Conservation (phyloP, 2,888 invertebrate species). For the Lasioglossum oenotherae region DNA sequence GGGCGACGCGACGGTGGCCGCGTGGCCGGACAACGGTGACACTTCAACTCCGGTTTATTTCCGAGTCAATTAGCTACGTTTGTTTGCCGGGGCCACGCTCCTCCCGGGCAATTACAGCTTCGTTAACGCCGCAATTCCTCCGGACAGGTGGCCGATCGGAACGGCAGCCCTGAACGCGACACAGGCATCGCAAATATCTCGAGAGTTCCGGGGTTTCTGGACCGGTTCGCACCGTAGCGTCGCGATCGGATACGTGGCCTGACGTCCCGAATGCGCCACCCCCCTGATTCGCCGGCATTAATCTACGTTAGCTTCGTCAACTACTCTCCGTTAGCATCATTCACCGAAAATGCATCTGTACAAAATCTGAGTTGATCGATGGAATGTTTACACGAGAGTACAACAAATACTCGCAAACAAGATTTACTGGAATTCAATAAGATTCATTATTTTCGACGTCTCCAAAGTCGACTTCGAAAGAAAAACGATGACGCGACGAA, state of each 20-base stretch:
- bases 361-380: neutral
- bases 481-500: neutral
- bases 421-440: too few relatives aligned
- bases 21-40: conserved; percentile 29
- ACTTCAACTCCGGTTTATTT: conserved; percentile 78
- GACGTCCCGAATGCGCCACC: neutral
- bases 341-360: neutral
- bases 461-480: too few relatives aligned
- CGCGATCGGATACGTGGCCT: neutral
- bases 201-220: conserved; percentile 39
- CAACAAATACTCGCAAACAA: too few relatives aligned
- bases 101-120: conserved; percentile 81
- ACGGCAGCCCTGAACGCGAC: conserved; percentile 43
- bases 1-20: conserved; percentile 58
- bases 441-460: too few relatives aligned
- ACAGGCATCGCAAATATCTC: conserved; percentile 38
- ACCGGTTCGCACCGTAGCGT: neutral
- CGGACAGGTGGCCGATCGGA: conserved; percentile 81
- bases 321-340: neutral
- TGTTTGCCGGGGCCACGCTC: conserved; percentile 79
- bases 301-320: neutral
- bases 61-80: conserved; percentile 83
- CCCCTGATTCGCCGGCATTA: neutral
- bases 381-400: too few relatives aligned
- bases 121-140: conserved; percentile 81